These are phyloP conservation scores for Lycophotia porphyrea DNA, from an alignment of 2,888 invertebrate genomes.

Conservation along the genomic window DNA sequence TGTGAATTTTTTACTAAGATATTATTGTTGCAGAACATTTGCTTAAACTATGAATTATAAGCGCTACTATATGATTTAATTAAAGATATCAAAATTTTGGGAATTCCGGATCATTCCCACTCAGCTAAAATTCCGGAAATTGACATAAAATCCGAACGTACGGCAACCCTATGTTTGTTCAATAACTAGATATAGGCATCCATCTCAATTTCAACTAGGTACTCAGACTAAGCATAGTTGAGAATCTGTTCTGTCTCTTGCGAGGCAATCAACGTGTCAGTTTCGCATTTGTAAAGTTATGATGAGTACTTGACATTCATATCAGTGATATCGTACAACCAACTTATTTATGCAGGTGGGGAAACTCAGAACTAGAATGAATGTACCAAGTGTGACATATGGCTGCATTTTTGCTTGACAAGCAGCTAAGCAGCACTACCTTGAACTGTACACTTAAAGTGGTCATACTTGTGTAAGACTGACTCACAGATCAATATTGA, in stretches of 20 bases:
- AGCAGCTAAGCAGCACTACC: neutral
- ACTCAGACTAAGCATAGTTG: neutral
- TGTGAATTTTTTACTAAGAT: too few relatives aligned
- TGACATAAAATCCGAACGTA: too few relatives aligned
- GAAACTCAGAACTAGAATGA: neutral
- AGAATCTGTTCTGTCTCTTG: neutral
- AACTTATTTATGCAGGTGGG: neutral
- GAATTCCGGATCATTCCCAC: too few relatives aligned
- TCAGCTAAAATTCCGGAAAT: too few relatives aligned
- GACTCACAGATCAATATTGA: conserved; percentile 25
- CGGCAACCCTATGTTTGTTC: too few relatives aligned
- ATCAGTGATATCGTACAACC: neutral
- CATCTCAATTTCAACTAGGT: conserved; percentile 8
- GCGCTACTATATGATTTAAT: too few relatives aligned
- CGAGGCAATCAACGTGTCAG: neutral
- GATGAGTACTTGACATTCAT: conserved; percentile 10
- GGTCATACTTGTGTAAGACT: neutral
- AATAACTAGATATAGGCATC: neutral
- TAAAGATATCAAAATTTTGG: too few relatives aligned
- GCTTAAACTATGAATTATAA: too few relatives aligned
- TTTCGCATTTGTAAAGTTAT: neutral
- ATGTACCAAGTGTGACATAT: neutral
- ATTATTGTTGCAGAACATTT: too few relatives aligned
- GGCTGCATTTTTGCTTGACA: neutral
- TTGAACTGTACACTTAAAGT: neutral